Evolutionary conservation across 2,113 vertebrate genomes (phyloP), one percentile per base, ranked within the genome.

Genomic region (Chaenocephalus aceratus): DNA sequence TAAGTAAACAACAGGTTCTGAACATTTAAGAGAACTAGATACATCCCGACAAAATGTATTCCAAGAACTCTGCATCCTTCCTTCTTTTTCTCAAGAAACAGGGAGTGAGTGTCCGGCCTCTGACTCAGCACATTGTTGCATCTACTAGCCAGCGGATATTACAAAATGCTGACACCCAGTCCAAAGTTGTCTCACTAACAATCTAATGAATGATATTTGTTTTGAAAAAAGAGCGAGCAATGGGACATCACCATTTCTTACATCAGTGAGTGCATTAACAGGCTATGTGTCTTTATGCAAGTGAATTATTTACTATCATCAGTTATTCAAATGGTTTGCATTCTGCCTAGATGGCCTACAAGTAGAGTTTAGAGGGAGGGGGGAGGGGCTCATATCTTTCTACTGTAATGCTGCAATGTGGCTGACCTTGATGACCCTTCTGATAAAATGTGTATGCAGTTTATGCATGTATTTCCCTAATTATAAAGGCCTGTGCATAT

Each of bases 401-500:
- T 72, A 6, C 44, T 53, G 10, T 10, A 18, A 72, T 70, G 23
- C 18, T 52, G 41, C 56, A 46, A 54, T 23, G 16, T 60, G 54
- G 23, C 48, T 56, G 75, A 71, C 48, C 59, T 71, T 48, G 41
- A 36, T 57, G 67, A 65, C n/a, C 44, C 49, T 36, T 70, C 53
- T n/a, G 36, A 63, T 16, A 44, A 68, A 73, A 44, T 6, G 30
- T 23, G 48, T 10, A 14, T 18, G 59, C 36, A 36, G 41, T 13
- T 48, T 53, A 70, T 18, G 23, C 10, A 57, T 51, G 66, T 57
- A 44, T 21, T 26, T 23, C 52, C 59, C 9, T 21, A 34, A 0
- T 75, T 34, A 48, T 34, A 10, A 54, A 68, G 49, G 30, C 21
- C 21, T 30, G 49, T 58, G 26, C 15, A 54, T 4, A 45, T 4